Conservation (phyloP, 2,888 invertebrate genomes). For the Dynastes hyllus region DNA sequence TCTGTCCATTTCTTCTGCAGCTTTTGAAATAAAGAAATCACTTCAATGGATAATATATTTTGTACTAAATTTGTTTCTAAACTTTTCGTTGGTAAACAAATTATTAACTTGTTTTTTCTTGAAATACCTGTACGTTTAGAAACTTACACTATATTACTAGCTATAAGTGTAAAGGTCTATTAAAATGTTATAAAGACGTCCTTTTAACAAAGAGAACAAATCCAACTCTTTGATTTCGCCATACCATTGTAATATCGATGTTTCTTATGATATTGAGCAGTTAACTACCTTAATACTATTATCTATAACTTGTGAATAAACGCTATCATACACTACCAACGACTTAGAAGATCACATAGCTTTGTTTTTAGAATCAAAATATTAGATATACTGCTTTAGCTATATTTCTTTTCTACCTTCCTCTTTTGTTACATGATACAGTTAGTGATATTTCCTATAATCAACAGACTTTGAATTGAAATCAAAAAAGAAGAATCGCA, state of each 20-base stretch:
- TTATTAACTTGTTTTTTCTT: no score
- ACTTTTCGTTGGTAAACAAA: not conserved
- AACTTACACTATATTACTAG: not conserved
- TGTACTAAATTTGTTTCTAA: not conserved
- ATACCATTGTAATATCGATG: slow-evolving; percentile 42
- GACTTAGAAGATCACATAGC: slow-evolving; percentile 35
- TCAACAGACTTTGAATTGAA: slow-evolving; percentile 31
- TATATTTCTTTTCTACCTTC: slow-evolving; percentile 19
- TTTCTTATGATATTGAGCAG: slow-evolving; percentile 43
- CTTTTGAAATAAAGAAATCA: no score
- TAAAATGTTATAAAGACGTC: not conserved
- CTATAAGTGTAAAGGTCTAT: not conserved
- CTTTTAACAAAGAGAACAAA: slow-evolving; percentile 28
- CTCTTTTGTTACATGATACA: slow-evolving; percentile 28
- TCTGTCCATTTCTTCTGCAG: no score
- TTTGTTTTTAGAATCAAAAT: slow-evolving; percentile 38
- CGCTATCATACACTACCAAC: slow-evolving; percentile 38
- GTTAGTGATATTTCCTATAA: slow-evolving; percentile 36
- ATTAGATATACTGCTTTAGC: slow-evolving; percentile 14
- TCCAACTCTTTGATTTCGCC: slow-evolving; percentile 42
- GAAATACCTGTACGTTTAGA: not conserved
- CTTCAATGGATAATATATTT: no score
- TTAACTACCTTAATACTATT: slow-evolving; percentile 17
- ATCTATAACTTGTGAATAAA: slow-evolving; percentile 15
- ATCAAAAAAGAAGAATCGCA: slow-evolving; percentile 32